Evolutionary conservation across 2,888 invertebrate genomes (phyloP).

Genomic region (Sarcophaga carnaria): DNA sequence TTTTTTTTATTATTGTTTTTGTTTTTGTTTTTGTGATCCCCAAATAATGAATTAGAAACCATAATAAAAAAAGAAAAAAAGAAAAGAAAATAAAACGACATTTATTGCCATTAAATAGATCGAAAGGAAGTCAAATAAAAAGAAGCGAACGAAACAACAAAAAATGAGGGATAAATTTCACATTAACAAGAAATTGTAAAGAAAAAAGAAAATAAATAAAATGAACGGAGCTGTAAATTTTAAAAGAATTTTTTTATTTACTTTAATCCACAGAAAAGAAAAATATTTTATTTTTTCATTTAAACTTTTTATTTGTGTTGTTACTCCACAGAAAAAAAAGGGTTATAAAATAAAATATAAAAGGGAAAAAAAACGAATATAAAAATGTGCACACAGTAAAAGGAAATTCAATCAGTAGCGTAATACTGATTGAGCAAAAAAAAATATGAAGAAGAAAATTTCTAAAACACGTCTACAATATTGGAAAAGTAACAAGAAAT

Average conservation of each 20-base stretch:
- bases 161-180: slow-evolving; percentile 32
- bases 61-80: slow-evolving; percentile 1
- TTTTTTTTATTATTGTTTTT: no score
- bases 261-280: slow-evolving; percentile 43
- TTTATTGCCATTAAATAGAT: slow-evolving; percentile 52
- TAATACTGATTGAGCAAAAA: slow-evolving; percentile 7
- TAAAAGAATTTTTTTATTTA: slow-evolving; percentile 20
- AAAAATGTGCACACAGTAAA: neutral
- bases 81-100: slow-evolving; percentile 36
- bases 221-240: slow-evolving; percentile 30
- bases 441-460: slow-evolving; percentile 24
- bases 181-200: neutral
- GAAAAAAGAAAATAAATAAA: slow-evolving; percentile 11
- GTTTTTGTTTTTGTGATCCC: slow-evolving; percentile 10
- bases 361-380: neutral
- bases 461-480: slow-evolving; percentile 37
- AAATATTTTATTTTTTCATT: neutral
- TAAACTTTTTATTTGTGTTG: slow-evolving; percentile 10
- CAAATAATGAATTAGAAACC: slow-evolving; percentile 12
- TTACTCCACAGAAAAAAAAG: slow-evolving; percentile 13
- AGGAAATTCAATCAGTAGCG: slow-evolving; percentile 66
- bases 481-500: slow-evolving; percentile 65
- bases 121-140: slow-evolving; percentile 26
- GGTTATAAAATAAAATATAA: slow-evolving; percentile 42
- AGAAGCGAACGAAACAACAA: neutral